Conservation (phyloP, 2,888 invertebrate genomes). For the Glaucopsyche alexis region DNA sequence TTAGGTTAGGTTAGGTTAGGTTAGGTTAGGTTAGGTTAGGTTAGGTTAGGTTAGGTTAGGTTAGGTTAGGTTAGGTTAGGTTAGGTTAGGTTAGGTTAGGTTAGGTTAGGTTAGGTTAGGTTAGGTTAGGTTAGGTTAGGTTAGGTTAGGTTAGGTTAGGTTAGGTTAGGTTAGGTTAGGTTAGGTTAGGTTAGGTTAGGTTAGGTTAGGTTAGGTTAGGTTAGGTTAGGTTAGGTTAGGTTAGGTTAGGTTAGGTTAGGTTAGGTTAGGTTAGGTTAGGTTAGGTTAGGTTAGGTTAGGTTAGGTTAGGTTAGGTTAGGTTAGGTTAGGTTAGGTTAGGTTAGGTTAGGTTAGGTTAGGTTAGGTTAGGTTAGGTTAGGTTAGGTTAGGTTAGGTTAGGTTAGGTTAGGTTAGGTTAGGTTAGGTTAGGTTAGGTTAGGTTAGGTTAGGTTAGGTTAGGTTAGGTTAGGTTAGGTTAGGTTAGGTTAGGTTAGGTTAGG, state of each 20-base stretch:
- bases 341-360: constrained; percentile 34
- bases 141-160: constrained; percentile 34
- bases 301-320: constrained; percentile 26
- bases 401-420: constrained; percentile 34
- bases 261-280: constrained; percentile 35
- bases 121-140: constrained; percentile 35
- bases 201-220: constrained; percentile 34
- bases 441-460: constrained; percentile 33
- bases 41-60: too few species aligned
- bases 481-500: constrained; percentile 32
- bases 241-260: constrained; percentile 34
- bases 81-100: constrained; percentile 34
- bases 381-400: constrained; percentile 33
- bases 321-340: background rate
- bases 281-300: constrained; percentile 33
- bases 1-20: too few species aligned
- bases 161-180: constrained; percentile 35
- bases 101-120: constrained; percentile 38
- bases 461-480: constrained; percentile 34
- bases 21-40: too few species aligned
- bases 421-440: constrained; percentile 34
- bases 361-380: constrained; percentile 34
- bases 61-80: constrained; percentile 26
- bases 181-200: constrained; percentile 34
- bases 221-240: constrained; percentile 34